These are phyloP conservation scores for Otis tarda DNA, from an alignment of 2,113 vertebrate genomes.

Conservation along the genomic window DNA sequence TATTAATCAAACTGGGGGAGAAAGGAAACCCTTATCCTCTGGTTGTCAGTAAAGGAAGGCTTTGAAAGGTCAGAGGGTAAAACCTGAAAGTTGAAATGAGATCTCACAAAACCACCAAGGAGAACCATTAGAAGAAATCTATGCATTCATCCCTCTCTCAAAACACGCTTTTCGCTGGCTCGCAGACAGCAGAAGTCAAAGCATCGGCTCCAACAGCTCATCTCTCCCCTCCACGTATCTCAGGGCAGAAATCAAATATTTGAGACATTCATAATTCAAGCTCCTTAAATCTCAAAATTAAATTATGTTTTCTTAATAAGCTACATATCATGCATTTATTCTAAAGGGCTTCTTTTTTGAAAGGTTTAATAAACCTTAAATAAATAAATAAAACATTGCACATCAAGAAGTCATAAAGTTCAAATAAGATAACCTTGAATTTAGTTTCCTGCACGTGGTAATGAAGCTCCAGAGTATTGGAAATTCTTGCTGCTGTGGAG, in stretches of 20 bases:
- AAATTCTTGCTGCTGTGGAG: slow-evolving; percentile 51
- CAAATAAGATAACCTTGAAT: slow-evolving; percentile 67
- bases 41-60: neutral
- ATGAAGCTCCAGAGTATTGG: slow-evolving; percentile 66
- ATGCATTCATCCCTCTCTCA: neutral
- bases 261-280: slow-evolving; percentile 14
- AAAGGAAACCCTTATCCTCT: neutral
- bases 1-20: neutral
- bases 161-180: neutral
- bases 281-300: slow-evolving; percentile 3
- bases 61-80: neutral
- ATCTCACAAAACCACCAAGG: neutral
- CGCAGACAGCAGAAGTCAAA: neutral
- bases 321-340: neutral
- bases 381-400: slow-evolving; percentile 58
- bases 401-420: slow-evolving; percentile 57
- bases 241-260: slow-evolving; percentile 12
- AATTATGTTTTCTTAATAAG: slow-evolving; percentile 32
- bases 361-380: slow-evolving; percentile 33
- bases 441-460: slow-evolving; percentile 56
- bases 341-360: neutral
- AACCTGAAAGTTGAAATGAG: neutral
- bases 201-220: neutral
- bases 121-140: neutral
- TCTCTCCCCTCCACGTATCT: neutral